Evolutionary conservation across 2,113 vertebrate genomes (phyloP).

Genomic region (Lamprotornis superbus): DNA sequence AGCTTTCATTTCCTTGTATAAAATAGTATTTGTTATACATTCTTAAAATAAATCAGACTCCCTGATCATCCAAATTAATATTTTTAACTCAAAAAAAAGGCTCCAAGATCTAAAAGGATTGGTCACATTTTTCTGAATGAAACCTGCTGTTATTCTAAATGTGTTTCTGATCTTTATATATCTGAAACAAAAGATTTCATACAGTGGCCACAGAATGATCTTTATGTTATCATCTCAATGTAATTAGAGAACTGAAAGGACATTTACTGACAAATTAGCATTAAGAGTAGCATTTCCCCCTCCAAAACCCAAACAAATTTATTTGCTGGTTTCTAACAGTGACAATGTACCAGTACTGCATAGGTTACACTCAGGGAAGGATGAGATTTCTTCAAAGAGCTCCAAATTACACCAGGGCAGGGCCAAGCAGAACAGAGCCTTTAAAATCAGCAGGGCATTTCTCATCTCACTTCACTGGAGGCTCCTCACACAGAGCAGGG

Average conservation of each 20-base stretch:
- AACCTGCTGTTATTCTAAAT: background rate
- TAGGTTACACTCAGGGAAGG: background rate
- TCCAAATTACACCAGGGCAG: fast-evolving
- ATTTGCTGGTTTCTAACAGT: background rate
- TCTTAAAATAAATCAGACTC: background rate
- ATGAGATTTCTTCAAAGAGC: background rate
- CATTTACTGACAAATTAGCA: background rate
- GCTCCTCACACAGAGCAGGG: background rate
- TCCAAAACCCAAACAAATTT: background rate
- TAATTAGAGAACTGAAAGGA: background rate
- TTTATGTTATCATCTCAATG: background rate
- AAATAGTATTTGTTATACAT: background rate
- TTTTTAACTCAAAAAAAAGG: background rate
- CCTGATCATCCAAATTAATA: background rate
- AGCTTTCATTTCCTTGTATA: background rate
- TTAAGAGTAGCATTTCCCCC: background rate
- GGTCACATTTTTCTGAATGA: background rate
- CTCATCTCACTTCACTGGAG: background rate
- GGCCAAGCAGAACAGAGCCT: background rate
- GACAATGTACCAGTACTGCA: background rate
- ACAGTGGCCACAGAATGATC: background rate
- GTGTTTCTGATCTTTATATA: background rate
- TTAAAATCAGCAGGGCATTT: background rate
- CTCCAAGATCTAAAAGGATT: background rate
- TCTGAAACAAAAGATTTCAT: background rate